Conservation (phyloP, 1,140 invertebrate species). For the Caenorhabditis inopinata region DNA sequence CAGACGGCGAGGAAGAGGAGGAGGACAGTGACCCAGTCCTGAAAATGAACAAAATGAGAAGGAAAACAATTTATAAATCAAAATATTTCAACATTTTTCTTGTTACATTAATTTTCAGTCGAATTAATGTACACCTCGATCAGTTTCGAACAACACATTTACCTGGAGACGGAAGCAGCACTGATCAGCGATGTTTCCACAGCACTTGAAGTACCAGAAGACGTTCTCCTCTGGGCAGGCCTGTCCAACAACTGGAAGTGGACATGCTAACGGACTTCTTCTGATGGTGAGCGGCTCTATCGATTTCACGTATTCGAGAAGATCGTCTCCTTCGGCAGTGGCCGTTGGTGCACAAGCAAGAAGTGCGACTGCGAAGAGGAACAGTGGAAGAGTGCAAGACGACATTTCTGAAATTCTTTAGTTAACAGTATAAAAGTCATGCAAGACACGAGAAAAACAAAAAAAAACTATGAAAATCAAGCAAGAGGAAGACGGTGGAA, state of each 20-base stretch:
- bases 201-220: conserved; percentile 48
- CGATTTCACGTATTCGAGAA: conserved; percentile 12
- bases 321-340: background rate
- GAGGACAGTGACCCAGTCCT: conserved; percentile 45
- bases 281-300: background rate
- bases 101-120: background rate
- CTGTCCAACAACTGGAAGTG: conserved; percentile 43
- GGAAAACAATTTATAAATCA: background rate
- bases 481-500: background rate
- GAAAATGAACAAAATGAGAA: too few relatives aligned
- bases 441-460: background rate
- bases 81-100: background rate
- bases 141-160: too few relatives aligned
- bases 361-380: background rate
- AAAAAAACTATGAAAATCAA: background rate
- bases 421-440: too few relatives aligned
- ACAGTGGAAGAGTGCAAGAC: background rate
- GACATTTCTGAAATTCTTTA: conserved; percentile 9
- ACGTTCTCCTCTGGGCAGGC: conserved; percentile 44
- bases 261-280: conserved; percentile 34
- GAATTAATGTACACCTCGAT: too few relatives aligned
- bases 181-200: conserved; percentile 33
- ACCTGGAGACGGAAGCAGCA: conserved; percentile 51
- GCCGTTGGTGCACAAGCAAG: background rate
- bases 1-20: conserved; percentile 41